Base-by-base conservation (phyloP, 2,797 vertebrate species). In the Hippopotamyrus pictus region DNA sequence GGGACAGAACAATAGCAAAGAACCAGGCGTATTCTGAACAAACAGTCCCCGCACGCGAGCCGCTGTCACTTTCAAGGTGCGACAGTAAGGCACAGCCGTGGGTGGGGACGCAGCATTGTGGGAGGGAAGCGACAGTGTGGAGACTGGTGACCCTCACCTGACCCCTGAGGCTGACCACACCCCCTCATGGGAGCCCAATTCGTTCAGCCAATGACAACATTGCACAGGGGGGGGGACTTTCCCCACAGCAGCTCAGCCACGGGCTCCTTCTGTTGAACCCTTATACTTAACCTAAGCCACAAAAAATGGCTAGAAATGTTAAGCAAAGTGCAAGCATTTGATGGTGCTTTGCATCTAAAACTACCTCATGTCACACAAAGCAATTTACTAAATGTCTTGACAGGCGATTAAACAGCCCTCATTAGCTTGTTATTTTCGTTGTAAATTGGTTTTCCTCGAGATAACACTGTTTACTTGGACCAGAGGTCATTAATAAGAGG, bases 21-120 rank as follows among this genome's bases (percentile, higher is more conserved):
- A 73, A 73, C 29, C 12, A 14, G 65, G 65, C 65, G 65, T 37
- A 37, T 17, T 17, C 65, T 37, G 65, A 73, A 37, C 65, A 73
- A 37, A 33, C 65, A 73, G 29, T 73, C 65, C 29, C 65, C 1
- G 2, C 65, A 73, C 91, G 84, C 87, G 90, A 90, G 90, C 90
- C 88, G 3, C 69, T 54, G 89, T 91, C 88, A 46, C 48, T 25
- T 25, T 44, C n/a, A 33, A 46, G 44, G 48, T 51, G 44, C 3
- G 44, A 50, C 83, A 51, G 83, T 9, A 12, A 85, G 5, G 83
- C 9, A 85, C 83, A 85, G 22, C 19, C 11, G 11, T 51, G 22
- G 46, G 50, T 37, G 83, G 83, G 12, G 73, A 9, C 73, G 3
- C 7, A 41, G 73, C 37, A 79, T 19, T 44, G 73, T 44, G 37